phyloP scores from a whole-genome alignment of 2,888 invertebrate genomes.

The Tineola bisselliella region DNA sequence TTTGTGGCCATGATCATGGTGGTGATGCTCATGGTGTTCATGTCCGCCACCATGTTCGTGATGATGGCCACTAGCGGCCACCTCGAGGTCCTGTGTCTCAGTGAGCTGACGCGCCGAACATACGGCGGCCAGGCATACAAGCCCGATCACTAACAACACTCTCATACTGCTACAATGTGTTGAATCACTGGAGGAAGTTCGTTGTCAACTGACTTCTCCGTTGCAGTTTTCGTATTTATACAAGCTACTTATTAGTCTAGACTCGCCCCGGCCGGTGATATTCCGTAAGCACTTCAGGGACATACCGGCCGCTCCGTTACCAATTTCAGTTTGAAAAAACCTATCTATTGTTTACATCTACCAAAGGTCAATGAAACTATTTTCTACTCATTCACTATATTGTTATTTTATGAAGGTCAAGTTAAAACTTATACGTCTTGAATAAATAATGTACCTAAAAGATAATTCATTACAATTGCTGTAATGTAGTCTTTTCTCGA shows the following conservation, averaged over 20 bases:
- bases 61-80: slow-evolving; percentile 60
- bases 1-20: slow-evolving; percentile 76
- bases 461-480: too few species aligned
- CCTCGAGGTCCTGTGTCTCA: slow-evolving; percentile 38
- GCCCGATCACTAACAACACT: slow-evolving; percentile 41
- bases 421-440: too few species aligned
- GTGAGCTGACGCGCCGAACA: slow-evolving; percentile 29
- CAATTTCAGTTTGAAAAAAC: not conserved
- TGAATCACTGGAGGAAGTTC: slow-evolving; percentile 43
- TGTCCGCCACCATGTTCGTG: slow-evolving; percentile 73
- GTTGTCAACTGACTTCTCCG: slow-evolving; percentile 50
- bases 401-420: too few species aligned
- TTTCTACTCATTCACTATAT: not conserved
- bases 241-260: slow-evolving; percentile 21
- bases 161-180: slow-evolving; percentile 33
- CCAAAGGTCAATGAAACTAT: not conserved
- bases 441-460: too few species aligned
- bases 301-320: slow-evolving; percentile 22
- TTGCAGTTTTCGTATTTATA: slow-evolving; percentile 49
- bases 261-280: slow-evolving; percentile 34
- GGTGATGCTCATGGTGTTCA: slow-evolving; percentile 72
- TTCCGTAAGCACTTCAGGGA: slow-evolving; percentile 63
- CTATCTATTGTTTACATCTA: slow-evolving; percentile 1
- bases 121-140: slow-evolving; percentile 40
- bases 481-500: too few species aligned